Conservation (phyloP, 2,888 invertebrate species). For the Limenitis camilla region DNA sequence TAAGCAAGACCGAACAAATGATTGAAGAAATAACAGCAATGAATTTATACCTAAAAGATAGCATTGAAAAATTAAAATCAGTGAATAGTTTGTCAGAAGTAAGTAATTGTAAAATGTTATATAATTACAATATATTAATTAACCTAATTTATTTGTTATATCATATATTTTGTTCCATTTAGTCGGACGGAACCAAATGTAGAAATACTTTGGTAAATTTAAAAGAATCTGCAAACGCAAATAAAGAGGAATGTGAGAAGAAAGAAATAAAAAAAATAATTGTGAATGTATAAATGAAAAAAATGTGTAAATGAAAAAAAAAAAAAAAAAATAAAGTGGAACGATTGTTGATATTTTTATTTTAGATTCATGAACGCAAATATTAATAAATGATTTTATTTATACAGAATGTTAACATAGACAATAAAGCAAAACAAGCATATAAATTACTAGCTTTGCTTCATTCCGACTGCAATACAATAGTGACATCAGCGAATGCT, state of each 20-base stretch:
- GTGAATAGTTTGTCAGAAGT: too few relatives aligned
- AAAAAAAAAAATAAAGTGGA: slow-evolving; percentile 66
- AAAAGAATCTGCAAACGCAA: slow-evolving; percentile 53
- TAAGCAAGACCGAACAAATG: too few relatives aligned
- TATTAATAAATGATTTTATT: too few relatives aligned
- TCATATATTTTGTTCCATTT: slow-evolving; percentile 10
- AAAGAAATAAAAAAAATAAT: slow-evolving; percentile 77
- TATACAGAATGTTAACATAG: slow-evolving; percentile 92
- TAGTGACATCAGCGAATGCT: slow-evolving; percentile 89
- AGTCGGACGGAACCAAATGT: slow-evolving; percentile 57
- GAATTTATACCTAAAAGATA: too few relatives aligned
- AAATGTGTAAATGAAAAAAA: slow-evolving; percentile 67
- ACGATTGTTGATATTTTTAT: too few relatives aligned
- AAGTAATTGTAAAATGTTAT: too few relatives aligned
- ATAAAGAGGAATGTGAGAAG: slow-evolving; percentile 61
- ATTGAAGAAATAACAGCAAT: too few relatives aligned
- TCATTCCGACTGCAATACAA: slow-evolving; percentile 87
- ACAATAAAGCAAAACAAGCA: slow-evolving; percentile 89
- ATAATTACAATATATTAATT: too few relatives aligned
- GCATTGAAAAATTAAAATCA: too few relatives aligned
- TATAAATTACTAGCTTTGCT: slow-evolving; percentile 92
- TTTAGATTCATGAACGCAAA: background rate
- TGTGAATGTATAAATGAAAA: slow-evolving; percentile 76
- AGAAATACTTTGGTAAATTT: slow-evolving; percentile 46
- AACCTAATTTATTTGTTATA: too few relatives aligned